A percentile compares a stretch with the other conserved stretches of the same genome.
These are phyloP conservation scores for Drosophila percnosoma DNA, from an alignment of 2,888 invertebrate species.

Conservation along the genomic window DNA sequence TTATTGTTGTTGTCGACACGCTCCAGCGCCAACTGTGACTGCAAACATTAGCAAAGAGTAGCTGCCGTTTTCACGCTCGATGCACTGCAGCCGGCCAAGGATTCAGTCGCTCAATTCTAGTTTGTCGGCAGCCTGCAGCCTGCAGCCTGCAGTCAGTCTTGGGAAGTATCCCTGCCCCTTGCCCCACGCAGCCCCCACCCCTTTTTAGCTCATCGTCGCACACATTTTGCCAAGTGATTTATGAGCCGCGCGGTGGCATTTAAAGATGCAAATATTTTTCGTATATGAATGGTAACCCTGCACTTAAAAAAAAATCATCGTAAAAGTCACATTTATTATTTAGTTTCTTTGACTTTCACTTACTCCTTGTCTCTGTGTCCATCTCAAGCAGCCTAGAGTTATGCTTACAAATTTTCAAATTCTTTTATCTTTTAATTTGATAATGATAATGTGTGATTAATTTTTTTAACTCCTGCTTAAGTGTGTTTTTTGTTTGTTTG, in stretches of 20 bases:
- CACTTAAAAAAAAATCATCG: not conserved
- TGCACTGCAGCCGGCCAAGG: slow-evolving; percentile 36
- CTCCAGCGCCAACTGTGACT: slow-evolving; percentile 62
- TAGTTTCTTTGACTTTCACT: not conserved
- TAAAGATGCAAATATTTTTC: slow-evolving; percentile 74
- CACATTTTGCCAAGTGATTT: slow-evolving; percentile 77
- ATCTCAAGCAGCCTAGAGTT: not conserved
- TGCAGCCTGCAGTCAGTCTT: slow-evolving; percentile 22
- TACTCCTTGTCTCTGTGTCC: not conserved
- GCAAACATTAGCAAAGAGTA: slow-evolving; percentile 63
- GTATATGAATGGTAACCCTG: slow-evolving; percentile 55
- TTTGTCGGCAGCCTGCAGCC: not conserved
- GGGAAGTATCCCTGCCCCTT: not conserved
- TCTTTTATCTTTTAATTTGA: not conserved
- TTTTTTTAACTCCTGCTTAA: not conserved
- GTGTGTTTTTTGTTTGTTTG: not conserved
- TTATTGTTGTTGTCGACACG: slow-evolving; percentile 44
- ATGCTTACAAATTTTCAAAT: not conserved
- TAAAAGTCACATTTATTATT: not conserved
- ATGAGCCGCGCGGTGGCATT: slow-evolving; percentile 74
- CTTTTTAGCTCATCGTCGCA: slow-evolving; percentile 26
- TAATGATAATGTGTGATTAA: not conserved
- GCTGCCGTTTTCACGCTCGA: slow-evolving; percentile 60
- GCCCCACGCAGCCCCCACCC: not conserved
- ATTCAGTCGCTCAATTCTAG: slow-evolving; percentile 9